Evolutionary conservation across 2,113 vertebrate genomes (phyloP).

Genomic region (Nymphicus hollandicus): DNA sequence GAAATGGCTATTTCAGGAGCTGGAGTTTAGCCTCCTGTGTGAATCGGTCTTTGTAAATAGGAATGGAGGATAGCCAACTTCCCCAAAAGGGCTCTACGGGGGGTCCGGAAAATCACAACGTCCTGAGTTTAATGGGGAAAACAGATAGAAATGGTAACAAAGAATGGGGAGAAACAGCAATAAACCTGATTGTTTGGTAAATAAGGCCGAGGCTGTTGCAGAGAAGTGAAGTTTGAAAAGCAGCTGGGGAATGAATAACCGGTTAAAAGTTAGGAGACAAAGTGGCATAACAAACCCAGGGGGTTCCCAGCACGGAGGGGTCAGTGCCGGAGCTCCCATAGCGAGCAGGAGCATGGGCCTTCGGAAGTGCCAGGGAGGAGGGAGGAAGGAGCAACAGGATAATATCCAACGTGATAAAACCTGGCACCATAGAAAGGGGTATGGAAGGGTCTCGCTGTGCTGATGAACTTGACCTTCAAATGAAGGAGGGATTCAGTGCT

Average conservation of each 20-base stretch:
- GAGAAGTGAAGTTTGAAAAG: conserved; percentile 62
- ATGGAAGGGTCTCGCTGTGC: background rate
- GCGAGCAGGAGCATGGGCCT: background rate
- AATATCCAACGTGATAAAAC: fast-evolving
- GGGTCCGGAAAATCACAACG: conserved; percentile 62
- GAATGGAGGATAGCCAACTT: conserved; percentile 68
- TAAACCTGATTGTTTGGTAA: conserved; percentile 71
- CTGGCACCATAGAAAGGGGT: background rate
- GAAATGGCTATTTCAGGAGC: conserved; percentile 54
- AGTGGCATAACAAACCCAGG: conserved; percentile 34
- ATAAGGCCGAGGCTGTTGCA: conserved; percentile 41
- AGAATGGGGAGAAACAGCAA: conserved; percentile 63
- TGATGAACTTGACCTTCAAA: background rate
- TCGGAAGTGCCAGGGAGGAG: background rate
- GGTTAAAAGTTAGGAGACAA: conserved; percentile 61
- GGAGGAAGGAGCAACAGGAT: background rate
- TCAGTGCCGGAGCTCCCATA: background rate
- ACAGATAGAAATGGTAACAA: conserved; percentile 65
- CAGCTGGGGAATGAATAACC: conserved; percentile 53
- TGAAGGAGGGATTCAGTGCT: background rate
- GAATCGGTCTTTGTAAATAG: conserved; percentile 65
- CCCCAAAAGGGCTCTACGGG: conserved; percentile 55
- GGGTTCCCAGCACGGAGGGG: background rate
- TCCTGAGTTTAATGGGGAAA: conserved; percentile 64
- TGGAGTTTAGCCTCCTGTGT: conserved; percentile 44